phyloP scores from a whole-genome alignment of 1,140 invertebrate species.

The Drosophila orena region DNA sequence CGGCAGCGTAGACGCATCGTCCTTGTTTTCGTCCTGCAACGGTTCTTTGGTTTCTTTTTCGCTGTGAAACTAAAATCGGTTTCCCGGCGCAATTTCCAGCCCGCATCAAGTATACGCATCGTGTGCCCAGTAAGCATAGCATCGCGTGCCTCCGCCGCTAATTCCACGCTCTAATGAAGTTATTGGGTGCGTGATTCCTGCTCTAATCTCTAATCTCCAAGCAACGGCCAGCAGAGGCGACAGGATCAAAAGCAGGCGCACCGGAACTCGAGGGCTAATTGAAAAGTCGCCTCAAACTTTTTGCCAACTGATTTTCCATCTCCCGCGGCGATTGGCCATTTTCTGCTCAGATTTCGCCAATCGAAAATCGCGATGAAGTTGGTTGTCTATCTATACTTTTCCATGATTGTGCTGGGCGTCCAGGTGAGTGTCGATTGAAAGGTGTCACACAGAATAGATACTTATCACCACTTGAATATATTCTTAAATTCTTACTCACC shows the following conservation, averaged over 20 bases:
- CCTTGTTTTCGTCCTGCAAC: slow-evolving; percentile 45
- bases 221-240: not conserved
- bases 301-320: slow-evolving; percentile 6
- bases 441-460: too few relatives aligned
- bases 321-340: slow-evolving; percentile 41
- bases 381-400: slow-evolving; percentile 70
- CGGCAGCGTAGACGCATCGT: slow-evolving; percentile 78
- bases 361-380: slow-evolving; percentile 61
- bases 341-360: slow-evolving; percentile 21
- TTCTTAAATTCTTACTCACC: too few relatives aligned
- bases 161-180: slow-evolving; percentile 64
- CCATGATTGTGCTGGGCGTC: slow-evolving; percentile 76
- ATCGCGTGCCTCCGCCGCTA: slow-evolving; percentile 31
- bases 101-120: slow-evolving; percentile 35
- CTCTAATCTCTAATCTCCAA: slow-evolving; percentile 42
- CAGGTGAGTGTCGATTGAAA: slow-evolving; percentile 65
- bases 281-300: slow-evolving; percentile 29
- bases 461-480: too few relatives aligned
- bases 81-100: slow-evolving; percentile 37
- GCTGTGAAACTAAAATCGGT: slow-evolving; percentile 39
- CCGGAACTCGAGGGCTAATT: slow-evolving; percentile 51
- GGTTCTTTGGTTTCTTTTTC: slow-evolving; percentile 39
- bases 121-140: slow-evolving; percentile 29
- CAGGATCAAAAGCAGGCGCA: slow-evolving; percentile 26
- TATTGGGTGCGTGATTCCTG: slow-evolving; percentile 61